Base-by-base conservation (phyloP, 23 tunicate species). In the Diplosoma virens region DNA sequence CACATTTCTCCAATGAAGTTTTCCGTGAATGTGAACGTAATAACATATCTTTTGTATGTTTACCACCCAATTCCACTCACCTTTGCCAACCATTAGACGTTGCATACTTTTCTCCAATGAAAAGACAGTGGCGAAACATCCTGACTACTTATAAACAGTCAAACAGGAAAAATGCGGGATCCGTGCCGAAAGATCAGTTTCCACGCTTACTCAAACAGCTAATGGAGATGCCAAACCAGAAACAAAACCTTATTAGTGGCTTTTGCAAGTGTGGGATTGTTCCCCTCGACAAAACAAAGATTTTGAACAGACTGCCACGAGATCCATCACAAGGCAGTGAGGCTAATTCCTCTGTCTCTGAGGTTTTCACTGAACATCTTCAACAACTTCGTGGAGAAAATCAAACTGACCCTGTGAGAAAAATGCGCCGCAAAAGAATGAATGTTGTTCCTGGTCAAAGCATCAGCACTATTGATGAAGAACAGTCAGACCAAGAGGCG, bases 101-200 rank as follows among this genome's bases (percentile, higher is more conserved):
- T 3, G 50, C 52, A 11, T 67, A 35, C 27, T 67, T 35, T 26
- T 26, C 26, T 3, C 74, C 74, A 2, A 35, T 67, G 74, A 67
- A 67, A 37, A 67, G 25, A 23, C 50, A 67, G 26, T 34, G 74
- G 74, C 50, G 74, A 67, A 67, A 34, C 7, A 67, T 67, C 74
- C 24, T 67, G 27, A 35, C 74, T 7, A 29, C 17, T 67, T 67
- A 2, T 28, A 67, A 67, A 35, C 52, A 67, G 74, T 37, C 50
- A 67, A 67, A 35, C 26, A 16, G 74, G 36, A 35, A 22, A 21
- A 35, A 35, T 17, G 25, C 74, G 17, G 35, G 35, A 5, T 34
- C 74, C 35, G 50, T 67, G 74, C 52, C 74, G 36, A 34, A 67
- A 67, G 74, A 67, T 29, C 52, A 35, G 74, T 35, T 67, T 35